These are phyloP conservation scores for Ichneumoninae sp. DNA, from an alignment of 2,888 invertebrate species.

Conservation along the genomic window DNA sequence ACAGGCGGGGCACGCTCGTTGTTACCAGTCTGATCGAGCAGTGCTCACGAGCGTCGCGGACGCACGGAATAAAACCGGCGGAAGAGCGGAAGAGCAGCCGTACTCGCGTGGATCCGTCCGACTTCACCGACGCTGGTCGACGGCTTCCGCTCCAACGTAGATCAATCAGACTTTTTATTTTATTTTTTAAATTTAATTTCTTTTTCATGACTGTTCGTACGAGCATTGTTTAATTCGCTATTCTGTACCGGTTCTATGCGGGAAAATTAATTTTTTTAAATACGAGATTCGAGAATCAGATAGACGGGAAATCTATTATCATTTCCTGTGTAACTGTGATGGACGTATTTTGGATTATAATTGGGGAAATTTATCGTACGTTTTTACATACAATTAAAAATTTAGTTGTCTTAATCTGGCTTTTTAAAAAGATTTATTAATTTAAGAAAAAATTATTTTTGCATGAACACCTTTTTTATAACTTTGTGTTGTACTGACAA, in stretches of 20 bases:
- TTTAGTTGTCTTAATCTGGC: neutral
- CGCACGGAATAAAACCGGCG: constrained; percentile 51
- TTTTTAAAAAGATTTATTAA: constrained; percentile 27
- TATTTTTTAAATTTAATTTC: neutral
- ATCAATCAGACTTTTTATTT: constrained; percentile 22
- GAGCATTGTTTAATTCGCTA: neutral
- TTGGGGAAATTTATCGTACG: neutral
- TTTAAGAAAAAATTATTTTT: neutral
- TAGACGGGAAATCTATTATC: constrained; percentile 1
- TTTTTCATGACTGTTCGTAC: constrained; percentile 10
- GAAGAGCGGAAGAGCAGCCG: constrained; percentile 55
- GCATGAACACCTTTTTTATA: neutral
- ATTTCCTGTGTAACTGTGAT: constrained; percentile 13
- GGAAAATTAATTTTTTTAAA: neutral
- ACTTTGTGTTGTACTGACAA: constrained; percentile 14
- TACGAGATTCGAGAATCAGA: neutral
- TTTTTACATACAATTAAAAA: constrained; percentile 2
- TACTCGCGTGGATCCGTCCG: constrained; percentile 46
- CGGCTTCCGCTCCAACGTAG: constrained; percentile 32
- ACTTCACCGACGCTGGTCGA: constrained; percentile 37
- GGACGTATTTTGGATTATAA: neutral
- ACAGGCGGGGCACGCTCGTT: neutral
- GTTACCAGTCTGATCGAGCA: constrained; percentile 55
- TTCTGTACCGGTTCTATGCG: neutral
- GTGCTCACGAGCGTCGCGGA: constrained; percentile 18